Conservation (phyloP, 2,797 vertebrate genomes). For the Hydrocynus forskahlii region DNA sequence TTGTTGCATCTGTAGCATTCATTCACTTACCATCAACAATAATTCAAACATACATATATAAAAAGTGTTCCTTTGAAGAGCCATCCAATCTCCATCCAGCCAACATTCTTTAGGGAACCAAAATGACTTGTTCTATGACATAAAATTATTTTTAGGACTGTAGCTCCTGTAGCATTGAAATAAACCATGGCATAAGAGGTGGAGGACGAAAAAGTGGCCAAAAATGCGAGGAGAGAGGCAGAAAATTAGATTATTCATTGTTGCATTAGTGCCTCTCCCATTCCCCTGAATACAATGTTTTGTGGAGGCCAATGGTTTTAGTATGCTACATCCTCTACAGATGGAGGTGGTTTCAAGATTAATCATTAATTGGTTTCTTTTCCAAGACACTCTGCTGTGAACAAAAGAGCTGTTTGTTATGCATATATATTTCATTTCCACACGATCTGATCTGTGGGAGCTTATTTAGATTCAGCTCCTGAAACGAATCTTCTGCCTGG, state of each 20-base stretch:
- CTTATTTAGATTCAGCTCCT: slow-evolving; percentile 4
- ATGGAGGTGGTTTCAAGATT: background rate
- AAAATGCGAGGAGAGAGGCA: slow-evolving; percentile 8
- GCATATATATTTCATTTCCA: slow-evolving; percentile 3
- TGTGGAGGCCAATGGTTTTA: background rate
- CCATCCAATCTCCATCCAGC: too few species aligned
- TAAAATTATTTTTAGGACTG: too few species aligned
- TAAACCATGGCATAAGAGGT: background rate
- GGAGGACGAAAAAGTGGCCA: slow-evolving; percentile 18
- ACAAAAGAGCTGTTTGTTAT: slow-evolving; percentile 18
- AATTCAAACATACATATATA: too few species aligned
- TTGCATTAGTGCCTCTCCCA: slow-evolving; percentile 10
- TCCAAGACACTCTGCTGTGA: background rate
- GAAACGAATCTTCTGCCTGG: slow-evolving; percentile 37
- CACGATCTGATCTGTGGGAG: slow-evolving; percentile 13
- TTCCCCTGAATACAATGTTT: background rate
- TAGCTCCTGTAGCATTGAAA: slow-evolving; percentile 10
- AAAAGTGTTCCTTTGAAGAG: too few species aligned
- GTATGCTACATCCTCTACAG: background rate
- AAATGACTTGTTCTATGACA: too few species aligned
- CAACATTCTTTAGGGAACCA: too few species aligned
- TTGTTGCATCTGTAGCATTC: too few species aligned
- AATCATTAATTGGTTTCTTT: slow-evolving; percentile 23
- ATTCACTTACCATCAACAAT: too few species aligned
- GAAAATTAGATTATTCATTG: slow-evolving; percentile 29